A percentile compares a stretch with the other conserved stretches of the same genome.
Conservation (phyloP, 2,888 invertebrate genomes). For the Euplexia lucipara region DNA sequence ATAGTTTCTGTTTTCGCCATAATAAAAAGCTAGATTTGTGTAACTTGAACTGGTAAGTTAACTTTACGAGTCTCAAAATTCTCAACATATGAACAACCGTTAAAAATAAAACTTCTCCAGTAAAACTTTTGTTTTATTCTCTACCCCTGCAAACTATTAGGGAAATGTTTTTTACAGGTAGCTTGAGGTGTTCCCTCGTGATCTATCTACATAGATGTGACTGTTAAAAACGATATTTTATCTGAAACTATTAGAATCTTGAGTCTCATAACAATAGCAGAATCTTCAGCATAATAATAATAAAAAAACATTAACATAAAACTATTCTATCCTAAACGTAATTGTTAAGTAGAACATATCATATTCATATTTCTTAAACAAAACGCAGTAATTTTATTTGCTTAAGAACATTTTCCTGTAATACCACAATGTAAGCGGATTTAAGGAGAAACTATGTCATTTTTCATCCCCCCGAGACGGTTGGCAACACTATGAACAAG, state of each 20-base stretch:
- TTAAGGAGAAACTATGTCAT: slow-evolving; percentile 38
- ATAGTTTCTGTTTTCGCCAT: slow-evolving; percentile 60
- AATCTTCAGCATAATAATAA: not conserved
- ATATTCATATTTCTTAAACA: slow-evolving; percentile 2
- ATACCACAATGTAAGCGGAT: slow-evolving; percentile 7
- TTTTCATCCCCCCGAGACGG: slow-evolving; percentile 49
- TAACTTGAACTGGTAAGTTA: slow-evolving; percentile 51
- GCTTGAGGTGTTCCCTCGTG: slow-evolving; percentile 18
- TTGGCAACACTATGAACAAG: slow-evolving; percentile 60
- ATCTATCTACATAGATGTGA: slow-evolving; percentile 13
- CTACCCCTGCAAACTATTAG: slow-evolving; percentile 23
- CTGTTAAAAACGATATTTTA: not conserved
- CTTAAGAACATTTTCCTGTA: not conserved
- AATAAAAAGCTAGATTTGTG: slow-evolving; percentile 53
- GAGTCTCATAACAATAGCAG: not conserved
- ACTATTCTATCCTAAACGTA: not conserved
- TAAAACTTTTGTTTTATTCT: slow-evolving; percentile 55
- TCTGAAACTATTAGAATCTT: not conserved
- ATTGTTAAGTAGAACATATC: no score
- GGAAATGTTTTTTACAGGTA: slow-evolving; percentile 28
- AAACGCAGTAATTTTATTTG: slow-evolving; percentile 11
- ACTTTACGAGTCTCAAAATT: slow-evolving; percentile 45
- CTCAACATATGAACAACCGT: slow-evolving; percentile 52
- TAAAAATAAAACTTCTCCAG: slow-evolving; percentile 61
- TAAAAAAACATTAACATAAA: not conserved